Base-by-base conservation (phyloP, 2,888 invertebrate genomes). In the Thyatira batis region DNA sequence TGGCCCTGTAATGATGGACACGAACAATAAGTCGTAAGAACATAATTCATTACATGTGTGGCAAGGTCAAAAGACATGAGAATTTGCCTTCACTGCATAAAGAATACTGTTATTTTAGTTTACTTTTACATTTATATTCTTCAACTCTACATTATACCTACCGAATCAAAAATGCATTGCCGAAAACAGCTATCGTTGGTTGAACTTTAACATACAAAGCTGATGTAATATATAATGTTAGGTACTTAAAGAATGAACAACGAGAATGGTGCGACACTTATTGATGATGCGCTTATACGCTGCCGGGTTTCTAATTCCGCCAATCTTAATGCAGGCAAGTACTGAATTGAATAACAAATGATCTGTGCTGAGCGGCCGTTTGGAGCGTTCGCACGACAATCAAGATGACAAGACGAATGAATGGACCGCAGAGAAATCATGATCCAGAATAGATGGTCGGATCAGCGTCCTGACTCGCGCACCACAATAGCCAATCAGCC, bases 401-500 rank as follows among this genome's bases (percentile, higher is more conserved):
- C 84, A 80, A 77, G 75, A 69, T 76, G 80, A 79, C 78, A 77
- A 83, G 84, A 79, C 71, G 80, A 76, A 84, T 83, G 82, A 84
- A 83, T 79, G 72, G 77, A 68, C 71, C 70, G 65, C 66, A 78
- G 80, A 81, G 84, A 85, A 84, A 85, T 84, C 82, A 82, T 80
- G 84, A 77, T 89, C 88, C 88, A 83, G 87, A 87, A 76, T 69
- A 59, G 71, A 76, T 69, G 60, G 71, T 69, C 69, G 73, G 67
- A 69, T 67, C 67, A 67, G 77, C 76, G 76, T 82, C 82, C 83
- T 75, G 78, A 63, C 69, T 66, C 62, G 61, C 61, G 60, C 63
- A 63, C 71, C 65, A 89, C 86, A 88, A 89, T 87, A 73, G 82
- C 72, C 86, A 87, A 89, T 88, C 89, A 87, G 80, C 71, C 76